Evolutionary conservation across 2,888 invertebrate species (phyloP).

Genomic region (Limnephilus lunatus): DNA sequence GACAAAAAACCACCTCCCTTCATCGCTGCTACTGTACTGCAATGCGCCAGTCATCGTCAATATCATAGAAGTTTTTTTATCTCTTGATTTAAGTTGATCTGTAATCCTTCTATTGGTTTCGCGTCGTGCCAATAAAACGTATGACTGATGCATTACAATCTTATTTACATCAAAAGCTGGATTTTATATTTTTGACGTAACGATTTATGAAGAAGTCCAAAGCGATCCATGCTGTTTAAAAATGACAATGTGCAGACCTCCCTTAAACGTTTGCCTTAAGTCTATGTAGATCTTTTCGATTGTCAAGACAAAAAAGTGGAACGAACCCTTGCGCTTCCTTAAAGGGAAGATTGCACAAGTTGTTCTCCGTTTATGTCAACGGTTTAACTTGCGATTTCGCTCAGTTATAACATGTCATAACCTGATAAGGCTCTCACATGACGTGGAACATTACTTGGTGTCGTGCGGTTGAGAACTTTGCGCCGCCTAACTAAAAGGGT

Average conservation of each 20-base stretch:
- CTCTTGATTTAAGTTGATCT: background rate
- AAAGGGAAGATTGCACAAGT: background rate
- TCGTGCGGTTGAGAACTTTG: background rate
- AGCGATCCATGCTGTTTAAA: background rate
- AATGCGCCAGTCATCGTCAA: constrained; percentile 3
- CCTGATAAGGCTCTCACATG: constrained; percentile 16
- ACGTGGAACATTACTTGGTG: background rate
- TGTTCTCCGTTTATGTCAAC: constrained; percentile 11
- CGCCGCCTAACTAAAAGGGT: background rate
- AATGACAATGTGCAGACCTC: background rate
- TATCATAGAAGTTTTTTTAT: background rate
- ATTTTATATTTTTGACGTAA: background rate
- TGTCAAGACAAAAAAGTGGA: background rate
- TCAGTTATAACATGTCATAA: constrained; percentile 17
- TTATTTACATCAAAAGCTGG: background rate
- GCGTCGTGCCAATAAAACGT: constrained; percentile 18
- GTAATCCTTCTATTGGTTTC: background rate
- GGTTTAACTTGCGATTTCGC: constrained; percentile 17
- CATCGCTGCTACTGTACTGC: constrained; percentile 32
- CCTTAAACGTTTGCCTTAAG: constrained; percentile 21
- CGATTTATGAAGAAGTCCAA: background rate
- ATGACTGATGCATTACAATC: constrained; percentile 27
- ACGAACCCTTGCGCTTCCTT: background rate
- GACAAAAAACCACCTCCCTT: constrained; percentile 7
- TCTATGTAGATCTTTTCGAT: background rate